Base-by-base conservation (phyloP, 1,140 invertebrate species). In the Streblospio benedicti region DNA sequence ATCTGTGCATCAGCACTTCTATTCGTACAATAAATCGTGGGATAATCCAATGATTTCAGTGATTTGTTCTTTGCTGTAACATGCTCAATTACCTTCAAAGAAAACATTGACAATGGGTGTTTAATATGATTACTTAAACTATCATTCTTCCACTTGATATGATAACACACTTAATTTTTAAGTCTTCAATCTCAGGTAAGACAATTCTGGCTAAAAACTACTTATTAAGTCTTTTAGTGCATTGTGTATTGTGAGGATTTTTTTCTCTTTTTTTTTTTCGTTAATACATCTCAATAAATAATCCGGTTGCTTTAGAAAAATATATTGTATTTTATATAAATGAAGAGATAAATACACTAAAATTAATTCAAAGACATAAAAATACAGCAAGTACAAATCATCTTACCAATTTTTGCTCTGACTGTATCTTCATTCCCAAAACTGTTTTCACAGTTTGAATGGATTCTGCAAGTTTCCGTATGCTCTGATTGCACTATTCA, bases 391-490 rank as follows among this genome's bases (percentile, higher is more conserved):
- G 28, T 20, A 25, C 1, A 32, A 2, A 20, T 4, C 25, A 43
- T n/a, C 72, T 61, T 64, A 76, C 75, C 68, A 72, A 55, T 67
- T 75, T 77, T 57, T 76, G 73, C 65, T 77, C 75, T 31, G 75
- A 73, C 59, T 76, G 74, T 45, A 77, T 74, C 65, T 77, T 77
- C 75, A 77, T 76, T 2, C 74, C 74, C 4, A 77, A 65, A 1
- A 77, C 75, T 31, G 74, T 77, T 61, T 77, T 77, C 23, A 76
- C 70, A 4, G 74, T 76, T 56, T 76, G 73, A 9, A 77, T 65
- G 14, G 73, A 74, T 56, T 77, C 75, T 27, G 74, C 75, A 23
- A 77, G 65, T 52, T 72, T 74, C 30, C 70, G 60, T 16, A 76
- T 67, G 50, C 69, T 69, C 6, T 52, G 60, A 47, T 75, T 68